Evolutionary conservation across 1,140 invertebrate species (phyloP).

Genomic region (Drosophila sulfurigaster): DNA sequence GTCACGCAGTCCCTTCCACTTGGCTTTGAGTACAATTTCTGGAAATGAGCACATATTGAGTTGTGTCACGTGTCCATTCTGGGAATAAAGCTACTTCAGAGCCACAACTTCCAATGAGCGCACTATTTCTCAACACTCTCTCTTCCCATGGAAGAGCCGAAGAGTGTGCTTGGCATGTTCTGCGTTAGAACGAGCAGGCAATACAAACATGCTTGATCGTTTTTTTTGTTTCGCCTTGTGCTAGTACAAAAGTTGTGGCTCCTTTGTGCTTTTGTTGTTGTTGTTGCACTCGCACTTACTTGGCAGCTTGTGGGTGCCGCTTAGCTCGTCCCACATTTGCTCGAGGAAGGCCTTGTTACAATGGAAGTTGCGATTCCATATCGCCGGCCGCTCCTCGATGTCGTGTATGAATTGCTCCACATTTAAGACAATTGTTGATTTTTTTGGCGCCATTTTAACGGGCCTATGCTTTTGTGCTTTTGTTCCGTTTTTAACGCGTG

Average conservation of each 20-base stretch:
- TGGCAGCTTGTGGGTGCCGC: slow-evolving; percentile 75
- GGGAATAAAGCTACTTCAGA: slow-evolving; percentile 27
- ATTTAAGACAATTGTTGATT: slow-evolving; percentile 83
- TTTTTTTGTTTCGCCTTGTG: neutral
- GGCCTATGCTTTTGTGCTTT: slow-evolving; percentile 25
- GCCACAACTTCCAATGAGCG: slow-evolving; percentile 14
- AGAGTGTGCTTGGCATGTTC: neutral
- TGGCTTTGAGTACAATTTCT: slow-evolving; percentile 84
- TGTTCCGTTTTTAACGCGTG: slow-evolving; percentile 27
- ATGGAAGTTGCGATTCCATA: slow-evolving; percentile 85
- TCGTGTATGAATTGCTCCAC: slow-evolving; percentile 84
- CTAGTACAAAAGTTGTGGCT: slow-evolving; percentile 15
- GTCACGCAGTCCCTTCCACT: slow-evolving; percentile 84
- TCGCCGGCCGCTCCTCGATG: slow-evolving; percentile 81
- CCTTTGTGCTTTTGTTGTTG: neutral
- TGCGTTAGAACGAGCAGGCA: neutral
- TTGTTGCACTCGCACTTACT: slow-evolving; percentile 61
- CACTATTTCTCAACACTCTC: neutral
- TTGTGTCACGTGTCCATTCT: slow-evolving; percentile 1
- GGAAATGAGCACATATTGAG: slow-evolving; percentile 10
- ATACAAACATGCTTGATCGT: slow-evolving; percentile 2
- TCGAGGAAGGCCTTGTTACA: slow-evolving; percentile 84
- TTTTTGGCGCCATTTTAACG: slow-evolving; percentile 80
- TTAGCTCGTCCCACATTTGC: slow-evolving; percentile 84
- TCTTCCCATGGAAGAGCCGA: neutral